Base-by-base conservation (phyloP, 2,113 vertebrate species). In the Ageneiosus marmoratus region DNA sequence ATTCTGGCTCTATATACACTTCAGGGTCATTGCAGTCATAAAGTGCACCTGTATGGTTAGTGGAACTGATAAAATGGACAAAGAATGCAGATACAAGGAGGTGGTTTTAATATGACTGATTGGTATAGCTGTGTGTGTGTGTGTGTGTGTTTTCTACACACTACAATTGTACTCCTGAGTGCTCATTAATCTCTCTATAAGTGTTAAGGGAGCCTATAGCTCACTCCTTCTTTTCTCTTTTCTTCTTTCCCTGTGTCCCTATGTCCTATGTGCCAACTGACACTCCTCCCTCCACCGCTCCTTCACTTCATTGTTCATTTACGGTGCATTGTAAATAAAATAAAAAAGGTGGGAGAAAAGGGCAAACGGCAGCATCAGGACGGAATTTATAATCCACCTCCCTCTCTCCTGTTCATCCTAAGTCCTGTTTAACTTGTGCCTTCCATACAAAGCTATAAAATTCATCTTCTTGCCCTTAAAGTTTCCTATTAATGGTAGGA, bases 241-340 rank as follows among this genome's bases (percentile, higher is more conserved):
- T 76, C 27, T 32, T 44, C 15, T 24, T 6, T n/a, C 55, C 62
- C 56, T 22, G 4, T 65, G 82, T 67, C 77, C 55, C 53, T 55
- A 15, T 58, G 65, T 58, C 83, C 29, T 11, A 41, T 24, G 76
- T 63, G 75, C 74, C 44, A 48, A 73, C 48, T 62, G 56, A 73
- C 15, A 74, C 44, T 51, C 79, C 79, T 83, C 60, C 55, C 56
- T 34, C 50, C 50, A 56, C 22, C 34, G 70, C 84, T 78, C 60
- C 48, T 81, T 78, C 80, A 73, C 62, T 87, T 89, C 80, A 79
- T 80, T 77, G 79, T 85, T 88, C 82, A 78, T 76, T 76, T 55
- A 76, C 32, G 29, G 73, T 75, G 73, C 73, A 76, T 55, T 76
- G 73, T 87, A 82, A 82, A 81, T 85, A 85, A 87, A 78, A 82